phyloP scores from a whole-genome alignment of 2,113 vertebrate genomes.

The Osmerus mordax region DNA sequence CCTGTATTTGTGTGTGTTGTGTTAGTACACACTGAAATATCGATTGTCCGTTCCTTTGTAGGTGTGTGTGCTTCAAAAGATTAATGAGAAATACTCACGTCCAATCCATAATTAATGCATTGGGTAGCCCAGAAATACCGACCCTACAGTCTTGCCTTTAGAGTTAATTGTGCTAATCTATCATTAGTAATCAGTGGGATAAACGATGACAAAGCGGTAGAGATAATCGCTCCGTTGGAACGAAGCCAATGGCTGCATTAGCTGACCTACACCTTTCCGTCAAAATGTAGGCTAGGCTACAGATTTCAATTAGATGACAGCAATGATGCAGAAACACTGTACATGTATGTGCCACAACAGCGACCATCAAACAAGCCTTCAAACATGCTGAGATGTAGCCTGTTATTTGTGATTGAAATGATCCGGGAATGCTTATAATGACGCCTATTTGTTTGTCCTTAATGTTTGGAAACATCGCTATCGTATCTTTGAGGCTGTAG shows the following conservation, averaged over 20 bases:
- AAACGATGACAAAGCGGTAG: neutral
- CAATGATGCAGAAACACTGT: too few species aligned
- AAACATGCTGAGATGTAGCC: too few species aligned
- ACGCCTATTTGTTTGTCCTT: too few species aligned
- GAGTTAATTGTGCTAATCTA: constrained; percentile 13
- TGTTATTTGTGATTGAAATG: too few species aligned
- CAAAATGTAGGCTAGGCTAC: neutral
- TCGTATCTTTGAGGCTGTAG: constrained; percentile 56
- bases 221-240: neutral
- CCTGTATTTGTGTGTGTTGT: too few species aligned
- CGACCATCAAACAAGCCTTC: too few species aligned
- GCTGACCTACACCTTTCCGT: constrained; percentile 1
- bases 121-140: neutral
- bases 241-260: constrained; percentile 3
- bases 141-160: neutral
- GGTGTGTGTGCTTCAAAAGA: too few species aligned
- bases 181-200: constrained; percentile 12
- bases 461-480: constrained; percentile 24
- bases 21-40: too few species aligned
- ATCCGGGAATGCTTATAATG: too few species aligned
- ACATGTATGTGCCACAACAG: too few species aligned
- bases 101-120: neutral
- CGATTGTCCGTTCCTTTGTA: too few species aligned
- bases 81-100: too few species aligned
- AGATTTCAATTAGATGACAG: neutral